Conservation (phyloP, 1,140 invertebrate genomes). For the Ostrea edulis region DNA sequence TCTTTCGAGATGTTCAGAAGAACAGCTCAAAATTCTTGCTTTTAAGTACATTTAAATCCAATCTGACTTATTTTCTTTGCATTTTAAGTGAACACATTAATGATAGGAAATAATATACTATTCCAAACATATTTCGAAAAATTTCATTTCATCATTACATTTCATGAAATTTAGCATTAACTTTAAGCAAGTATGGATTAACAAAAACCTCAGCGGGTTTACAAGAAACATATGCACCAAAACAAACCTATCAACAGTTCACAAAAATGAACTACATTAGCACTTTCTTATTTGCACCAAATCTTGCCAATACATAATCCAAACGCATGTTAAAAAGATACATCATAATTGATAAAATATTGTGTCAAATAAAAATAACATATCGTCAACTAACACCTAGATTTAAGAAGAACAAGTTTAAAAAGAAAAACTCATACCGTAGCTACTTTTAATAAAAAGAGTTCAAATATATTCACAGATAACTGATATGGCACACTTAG, state of each 20-base stretch:
- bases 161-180: neutral
- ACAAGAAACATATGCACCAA: neutral
- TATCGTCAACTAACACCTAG: constrained; percentile 23
- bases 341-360: constrained; percentile 20
- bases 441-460: constrained; percentile 4
- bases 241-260: neutral
- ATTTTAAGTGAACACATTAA: neutral
- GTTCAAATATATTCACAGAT: constrained; percentile 2
- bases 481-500: constrained; percentile 17
- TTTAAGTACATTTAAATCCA: constrained; percentile 14
- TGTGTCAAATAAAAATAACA: constrained; percentile 28
- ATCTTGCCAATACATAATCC: constrained; percentile 20
- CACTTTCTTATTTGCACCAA: constrained; percentile 30
- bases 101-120: neutral
- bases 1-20: neutral
- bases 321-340: constrained; percentile 5
- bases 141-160: neutral
- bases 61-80: neutral
- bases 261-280: neutral
- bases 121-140: neutral
- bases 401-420: neutral
- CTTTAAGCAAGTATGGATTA: neutral
- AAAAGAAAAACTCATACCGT: neutral
- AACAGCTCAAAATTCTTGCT: neutral
- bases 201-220: neutral